Base-by-base conservation (phyloP, 2,888 invertebrate genomes). In the Cynaeus angustus region DNA sequence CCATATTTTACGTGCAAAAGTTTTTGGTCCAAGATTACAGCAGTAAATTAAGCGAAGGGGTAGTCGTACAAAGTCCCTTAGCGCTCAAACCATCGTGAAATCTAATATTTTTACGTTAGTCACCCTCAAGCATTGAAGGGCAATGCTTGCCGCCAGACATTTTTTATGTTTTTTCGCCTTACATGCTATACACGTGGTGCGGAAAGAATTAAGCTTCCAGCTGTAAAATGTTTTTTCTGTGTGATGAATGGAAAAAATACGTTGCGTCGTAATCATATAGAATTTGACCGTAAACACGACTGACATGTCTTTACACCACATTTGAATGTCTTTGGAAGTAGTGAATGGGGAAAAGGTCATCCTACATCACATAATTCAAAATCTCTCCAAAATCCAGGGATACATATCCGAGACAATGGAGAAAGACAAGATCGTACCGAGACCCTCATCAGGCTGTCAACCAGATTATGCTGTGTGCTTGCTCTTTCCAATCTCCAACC, bases 331-430 rank as follows among this genome's bases (percentile, higher is more conserved):
- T 69, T 69, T 69, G 45, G 65, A 69, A 69, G 59, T 68, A 59
- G 69, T 66, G 68, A 69, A 65, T 66, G 59, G 65, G 62, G 64
- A 70, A 70, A 70, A 70, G 70, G 70, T 70, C 70, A 70, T 66
- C 70, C 70, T 37, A 64, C 67, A 64, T 70, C 70, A 67, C 67
- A 70, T 70, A 70, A 70, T 70, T 70, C 70, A 67, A 70, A 70
- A 70, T 70, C 70, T 70, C 67, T 64, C 64, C 64, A 61, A 70
- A 70, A 70, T 70, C 70, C 70, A 55, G 45, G 67, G 70, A 70
- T 70, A 70, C 70, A 70, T 70, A 70, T 70, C 70, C 62, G 62
- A 70, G 70, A 70, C 70, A 70, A 70, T 70, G 66, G 70, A 62
- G 70, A 58, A 70, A 66, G 70, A 70, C 70, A 67, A 66, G 70